phyloP scores from a whole-genome alignment of 2,113 vertebrate genomes.

The Carlito syrichta region DNA sequence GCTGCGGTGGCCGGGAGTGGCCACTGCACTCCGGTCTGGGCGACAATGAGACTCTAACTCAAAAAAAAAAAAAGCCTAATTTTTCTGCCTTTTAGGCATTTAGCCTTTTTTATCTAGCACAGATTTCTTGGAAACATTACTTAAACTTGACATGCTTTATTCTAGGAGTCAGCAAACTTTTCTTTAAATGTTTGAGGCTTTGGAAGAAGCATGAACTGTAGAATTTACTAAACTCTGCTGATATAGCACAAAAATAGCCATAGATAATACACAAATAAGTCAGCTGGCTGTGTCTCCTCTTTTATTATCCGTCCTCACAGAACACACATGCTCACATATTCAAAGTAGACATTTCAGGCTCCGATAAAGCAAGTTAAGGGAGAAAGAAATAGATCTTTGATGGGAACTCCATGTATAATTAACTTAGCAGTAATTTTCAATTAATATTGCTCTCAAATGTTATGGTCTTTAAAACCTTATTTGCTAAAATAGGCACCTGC shows the following conservation, averaged over 20 bases:
- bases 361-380: too few species aligned
- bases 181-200: background rate
- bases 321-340: too few species aligned
- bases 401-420: too few species aligned
- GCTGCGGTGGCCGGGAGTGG: too few species aligned
- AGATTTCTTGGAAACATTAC: background rate
- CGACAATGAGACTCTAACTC: too few species aligned
- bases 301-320: too few species aligned
- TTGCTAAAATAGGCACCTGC: background rate
- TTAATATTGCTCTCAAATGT: too few species aligned
- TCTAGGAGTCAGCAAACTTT: background rate
- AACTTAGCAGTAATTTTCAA: too few species aligned
- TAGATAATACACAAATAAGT: background rate
- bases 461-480: background rate
- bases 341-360: too few species aligned
- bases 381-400: too few species aligned
- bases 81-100: background rate
- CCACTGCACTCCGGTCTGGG: too few species aligned
- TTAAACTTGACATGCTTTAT: background rate
- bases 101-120: background rate
- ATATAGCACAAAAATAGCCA: too few species aligned
- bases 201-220: background rate
- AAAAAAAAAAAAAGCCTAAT: background rate
- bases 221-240: fast-evolving
- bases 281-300: background rate